Conservation (phyloP, 2,797 vertebrate species). For the Pseudochirops cupreus region DNA sequence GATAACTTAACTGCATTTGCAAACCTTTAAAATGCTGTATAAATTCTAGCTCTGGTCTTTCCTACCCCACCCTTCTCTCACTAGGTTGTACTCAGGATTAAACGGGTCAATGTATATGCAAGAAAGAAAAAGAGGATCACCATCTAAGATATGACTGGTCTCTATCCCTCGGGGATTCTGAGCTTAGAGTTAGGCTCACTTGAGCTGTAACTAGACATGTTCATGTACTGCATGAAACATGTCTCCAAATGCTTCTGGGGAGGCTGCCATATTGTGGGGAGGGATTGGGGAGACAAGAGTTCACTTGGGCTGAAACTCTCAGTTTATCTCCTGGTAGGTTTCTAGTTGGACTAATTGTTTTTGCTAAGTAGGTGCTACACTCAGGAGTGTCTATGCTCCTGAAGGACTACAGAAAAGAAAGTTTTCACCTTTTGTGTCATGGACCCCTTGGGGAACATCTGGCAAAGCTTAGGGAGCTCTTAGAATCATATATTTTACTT, state of each 20-base stretch:
- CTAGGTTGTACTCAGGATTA: neutral
- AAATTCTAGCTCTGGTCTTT: neutral
- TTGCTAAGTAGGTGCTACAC: neutral
- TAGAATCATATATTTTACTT: neutral
- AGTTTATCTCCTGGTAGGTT: neutral
- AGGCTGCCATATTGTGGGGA: neutral
- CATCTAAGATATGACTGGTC: neutral
- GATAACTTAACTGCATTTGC: neutral
- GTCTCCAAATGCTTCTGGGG: neutral
- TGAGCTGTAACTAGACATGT: neutral
- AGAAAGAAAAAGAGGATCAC: neutral
- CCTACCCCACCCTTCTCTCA: neutral
- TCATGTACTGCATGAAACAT: neutral
- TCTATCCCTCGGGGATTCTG: neutral
- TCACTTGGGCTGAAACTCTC: neutral
- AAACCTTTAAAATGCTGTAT: neutral
- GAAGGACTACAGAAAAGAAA: neutral
- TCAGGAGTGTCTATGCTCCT: neutral
- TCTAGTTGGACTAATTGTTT: neutral
- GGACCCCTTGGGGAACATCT: neutral
- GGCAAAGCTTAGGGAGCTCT: neutral
- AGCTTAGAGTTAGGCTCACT: neutral
- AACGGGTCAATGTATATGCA: neutral
- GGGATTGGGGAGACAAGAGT: neutral
- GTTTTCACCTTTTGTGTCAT: neutral